Base-by-base conservation (phyloP, 2,888 invertebrate genomes). In the Patella ulyssiponensis region DNA sequence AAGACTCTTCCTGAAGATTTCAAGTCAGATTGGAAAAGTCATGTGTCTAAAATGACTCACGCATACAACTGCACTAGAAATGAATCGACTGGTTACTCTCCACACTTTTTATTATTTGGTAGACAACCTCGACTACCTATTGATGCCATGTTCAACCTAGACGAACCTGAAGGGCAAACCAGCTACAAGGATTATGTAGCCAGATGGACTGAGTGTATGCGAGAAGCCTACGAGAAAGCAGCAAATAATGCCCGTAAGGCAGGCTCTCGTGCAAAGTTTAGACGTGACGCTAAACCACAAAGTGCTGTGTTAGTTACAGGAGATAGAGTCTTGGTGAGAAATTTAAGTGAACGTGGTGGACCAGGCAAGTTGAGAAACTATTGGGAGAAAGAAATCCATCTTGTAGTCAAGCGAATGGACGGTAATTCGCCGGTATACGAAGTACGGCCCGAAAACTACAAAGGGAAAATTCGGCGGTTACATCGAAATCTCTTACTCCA, bases 1-100 rank as follows among this genome's bases (percentile, higher is more conserved):
- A 20, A 69, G 64, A 74, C 74, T 15, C 56, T 74, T 20, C 74
- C 69, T 23, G 73, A 73, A 20, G 23, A 53, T n/a, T 33, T 58
- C 69, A 77, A 77, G 33, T n/a, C 51, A 15, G 73, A 77, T 58
- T 77, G 72, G 72, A 73, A 51, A 27, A 77, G 52, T 53, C 73
- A 20, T 56, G 71, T 82, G 3, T 79, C 80, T n/a, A 76, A 75
- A 76, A 70, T 83, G 14, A 79, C 78, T 12, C 80, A 82, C 80
- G 80, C 82, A 3, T 84, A 84, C 71, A 84, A 84, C 56, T 81
- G 81, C 71, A 82, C 83, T 0, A 75, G 56, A 23, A 71, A 81
- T 74, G 80, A 81, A 14, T 17, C 76, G 3, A 83, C 82, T 33
- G 77, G 80, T n/a, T 81, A 72, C 52, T 69, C 79, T 12, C 82